Evolutionary conservation across 2,113 vertebrate genomes (phyloP).

Genomic region (Tiliqua scincoides): DNA sequence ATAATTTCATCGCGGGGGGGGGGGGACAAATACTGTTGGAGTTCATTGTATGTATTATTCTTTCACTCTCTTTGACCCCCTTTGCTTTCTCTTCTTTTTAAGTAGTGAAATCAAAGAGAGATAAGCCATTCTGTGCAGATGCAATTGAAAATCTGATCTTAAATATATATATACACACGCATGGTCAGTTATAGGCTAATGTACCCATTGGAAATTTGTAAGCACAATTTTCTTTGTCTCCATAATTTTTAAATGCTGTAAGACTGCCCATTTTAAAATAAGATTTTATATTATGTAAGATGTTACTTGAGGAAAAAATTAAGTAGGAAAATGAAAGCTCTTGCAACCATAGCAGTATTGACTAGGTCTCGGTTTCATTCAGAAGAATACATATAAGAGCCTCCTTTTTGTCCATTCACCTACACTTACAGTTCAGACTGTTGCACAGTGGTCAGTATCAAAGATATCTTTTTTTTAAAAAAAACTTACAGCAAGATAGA

Average conservation of each 20-base stretch:
- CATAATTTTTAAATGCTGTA: neutral
- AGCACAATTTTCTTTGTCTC: neutral
- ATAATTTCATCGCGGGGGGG: constrained; percentile 33
- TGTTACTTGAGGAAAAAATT: neutral
- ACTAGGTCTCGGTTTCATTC: neutral
- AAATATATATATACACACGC: too few species aligned
- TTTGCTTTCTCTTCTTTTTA: accelerated
- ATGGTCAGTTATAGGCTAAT: neutral
- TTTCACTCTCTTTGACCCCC: neutral
- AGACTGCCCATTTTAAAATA: constrained; percentile 19
- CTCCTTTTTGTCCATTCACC: neutral
- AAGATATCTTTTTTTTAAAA: neutral
- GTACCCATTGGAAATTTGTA: neutral
- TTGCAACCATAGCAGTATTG: neutral
- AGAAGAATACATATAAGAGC: neutral
- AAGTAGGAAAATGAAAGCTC: neutral
- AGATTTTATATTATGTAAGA: constrained; percentile 19
- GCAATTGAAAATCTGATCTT: constrained; percentile 8
- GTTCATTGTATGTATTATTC: neutral
- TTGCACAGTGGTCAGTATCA: neutral
- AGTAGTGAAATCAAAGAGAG: neutral
- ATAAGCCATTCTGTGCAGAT: neutral
- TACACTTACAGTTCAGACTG: neutral
- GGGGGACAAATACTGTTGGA: neutral
- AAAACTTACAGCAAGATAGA: neutral